Base-by-base conservation (phyloP, 1,140 invertebrate genomes). In the Drosophila persimilis region DNA sequence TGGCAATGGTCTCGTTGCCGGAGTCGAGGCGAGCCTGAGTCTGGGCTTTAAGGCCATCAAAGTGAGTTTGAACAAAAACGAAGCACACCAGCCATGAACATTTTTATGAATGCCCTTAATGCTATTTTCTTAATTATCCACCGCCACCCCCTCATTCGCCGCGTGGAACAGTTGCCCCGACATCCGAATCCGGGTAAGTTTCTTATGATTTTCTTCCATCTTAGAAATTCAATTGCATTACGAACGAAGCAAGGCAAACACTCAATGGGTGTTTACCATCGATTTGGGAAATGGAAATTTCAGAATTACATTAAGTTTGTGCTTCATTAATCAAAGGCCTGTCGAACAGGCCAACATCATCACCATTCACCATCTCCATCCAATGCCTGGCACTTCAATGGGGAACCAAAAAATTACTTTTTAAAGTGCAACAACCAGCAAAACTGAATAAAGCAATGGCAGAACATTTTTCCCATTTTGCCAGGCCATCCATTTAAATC, bases 21-120 rank as follows among this genome's bases (percentile, higher is more conserved):
- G 62, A 71, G 85, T 86, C 51, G 80, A 72, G 56, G 85, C 85
- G 41, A 89, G 75, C 73, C 72, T 89, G 64, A 89, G 85, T 63
- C 80, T 89, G 69, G 85, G 86, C 80, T 89, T 89, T 89, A 89
- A 76, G 72, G 85, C 79, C 71, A 89, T 89, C 78, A 89, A 84
- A 85, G 85, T 89, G 70, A 89, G 85, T 89, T 78, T 60, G 51
- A 59, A 59, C 48, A 45, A 45, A 45, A 48, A 41, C 31, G 17
- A 41, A 50, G 50, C 45, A 77, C 29, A 39, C 11, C 35, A 39
- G 35, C 54, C 55, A 61, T 73, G 45, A 60, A 72, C 66, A 53
- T 63, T 50, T 67, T 75, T 80, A 80, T 79, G 66, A 84, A 84
- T 80, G 51, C 55, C 41, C 51, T 85, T 85, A 86, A 66, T 84